Conservation (phyloP, 1,140 invertebrate genomes). For the Musca vetustissima region DNA sequence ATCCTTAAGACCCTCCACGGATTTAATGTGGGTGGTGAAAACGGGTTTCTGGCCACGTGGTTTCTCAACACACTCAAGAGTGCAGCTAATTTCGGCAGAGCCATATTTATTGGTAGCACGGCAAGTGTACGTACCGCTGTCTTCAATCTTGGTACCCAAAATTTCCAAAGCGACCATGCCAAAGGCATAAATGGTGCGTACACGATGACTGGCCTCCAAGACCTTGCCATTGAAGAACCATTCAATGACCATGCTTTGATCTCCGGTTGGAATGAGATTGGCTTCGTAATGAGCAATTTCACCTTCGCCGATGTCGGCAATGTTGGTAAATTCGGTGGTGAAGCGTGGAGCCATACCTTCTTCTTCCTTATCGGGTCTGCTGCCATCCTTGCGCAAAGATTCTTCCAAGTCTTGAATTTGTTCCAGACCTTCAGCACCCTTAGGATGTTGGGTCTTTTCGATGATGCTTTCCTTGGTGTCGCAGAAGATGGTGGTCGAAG, state of each 20-base stretch:
- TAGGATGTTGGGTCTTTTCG: slow-evolving; percentile 88
- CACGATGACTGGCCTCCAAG: slow-evolving; percentile 85
- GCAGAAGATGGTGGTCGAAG: slow-evolving; percentile 84
- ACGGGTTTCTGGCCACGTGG: slow-evolving; percentile 81
- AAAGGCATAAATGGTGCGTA: slow-evolving; percentile 89
- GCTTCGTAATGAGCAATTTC: slow-evolving; percentile 94
- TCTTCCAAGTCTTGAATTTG: slow-evolving; percentile 90
- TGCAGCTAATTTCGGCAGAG: slow-evolving; percentile 80
- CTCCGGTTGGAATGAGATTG: slow-evolving; percentile 87
- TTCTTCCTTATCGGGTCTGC: slow-evolving; percentile 68
- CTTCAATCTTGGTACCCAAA: slow-evolving; percentile 83
- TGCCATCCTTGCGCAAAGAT: slow-evolving; percentile 72
- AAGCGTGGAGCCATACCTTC: slow-evolving; percentile 83
- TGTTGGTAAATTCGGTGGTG: slow-evolving; percentile 81
- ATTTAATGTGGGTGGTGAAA: slow-evolving; percentile 86
- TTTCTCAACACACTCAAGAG: slow-evolving; percentile 81
- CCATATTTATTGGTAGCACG: slow-evolving; percentile 87
- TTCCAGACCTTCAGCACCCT: slow-evolving; percentile 86
- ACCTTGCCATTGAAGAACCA: slow-evolving; percentile 95
- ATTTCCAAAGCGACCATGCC: slow-evolving; percentile 95
- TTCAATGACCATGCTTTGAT: slow-evolving; percentile 95
- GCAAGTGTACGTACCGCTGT: slow-evolving; percentile 85
- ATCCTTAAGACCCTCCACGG: slow-evolving; percentile 82
- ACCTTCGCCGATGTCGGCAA: slow-evolving; percentile 81
- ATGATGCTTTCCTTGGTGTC: slow-evolving; percentile 80